These are phyloP conservation scores for Dugesia japonica DNA, from an alignment of 2,888 invertebrate species.

Conservation along the genomic window DNA sequence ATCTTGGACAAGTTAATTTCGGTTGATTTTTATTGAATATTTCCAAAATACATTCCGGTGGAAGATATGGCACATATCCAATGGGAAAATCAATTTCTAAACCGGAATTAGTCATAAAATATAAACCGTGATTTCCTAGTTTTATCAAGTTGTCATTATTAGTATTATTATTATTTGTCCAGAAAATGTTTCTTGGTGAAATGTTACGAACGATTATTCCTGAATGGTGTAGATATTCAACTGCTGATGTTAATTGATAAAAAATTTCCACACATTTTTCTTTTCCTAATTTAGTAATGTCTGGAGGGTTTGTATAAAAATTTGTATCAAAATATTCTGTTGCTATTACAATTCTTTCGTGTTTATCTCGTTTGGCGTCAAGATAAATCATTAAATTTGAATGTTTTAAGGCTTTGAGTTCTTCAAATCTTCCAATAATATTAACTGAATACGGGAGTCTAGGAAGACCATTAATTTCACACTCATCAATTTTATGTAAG, in stretches of 20 bases:
- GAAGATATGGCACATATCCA: not conserved
- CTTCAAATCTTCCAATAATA: not conserved
- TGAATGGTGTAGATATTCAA: not conserved
- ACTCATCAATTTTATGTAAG: conserved; percentile 1
- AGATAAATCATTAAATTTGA: not conserved
- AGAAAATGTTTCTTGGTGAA: not conserved
- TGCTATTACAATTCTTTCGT: conserved; percentile 1
- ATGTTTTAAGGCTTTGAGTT: not conserved
- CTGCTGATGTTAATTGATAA: not conserved
- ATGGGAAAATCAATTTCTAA: not conserved
- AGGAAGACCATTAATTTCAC: not conserved
- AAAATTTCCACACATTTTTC: not conserved
- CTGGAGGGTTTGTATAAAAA: not conserved
- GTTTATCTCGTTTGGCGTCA: not conserved
- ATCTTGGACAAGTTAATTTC: not conserved
- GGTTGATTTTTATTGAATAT: not conserved
- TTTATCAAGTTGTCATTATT: not conserved
- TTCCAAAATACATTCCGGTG: not conserved
- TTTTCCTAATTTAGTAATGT: not conserved
- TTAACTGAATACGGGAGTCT: not conserved
- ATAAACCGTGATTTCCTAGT: not conserved
- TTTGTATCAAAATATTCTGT: not conserved
- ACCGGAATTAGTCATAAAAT: not conserved
- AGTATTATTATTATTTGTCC: too few relatives aligned
- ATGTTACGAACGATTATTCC: not conserved